phyloP scores from a whole-genome alignment of 2,888 invertebrate species.

The Bedellia somnulentella region DNA sequence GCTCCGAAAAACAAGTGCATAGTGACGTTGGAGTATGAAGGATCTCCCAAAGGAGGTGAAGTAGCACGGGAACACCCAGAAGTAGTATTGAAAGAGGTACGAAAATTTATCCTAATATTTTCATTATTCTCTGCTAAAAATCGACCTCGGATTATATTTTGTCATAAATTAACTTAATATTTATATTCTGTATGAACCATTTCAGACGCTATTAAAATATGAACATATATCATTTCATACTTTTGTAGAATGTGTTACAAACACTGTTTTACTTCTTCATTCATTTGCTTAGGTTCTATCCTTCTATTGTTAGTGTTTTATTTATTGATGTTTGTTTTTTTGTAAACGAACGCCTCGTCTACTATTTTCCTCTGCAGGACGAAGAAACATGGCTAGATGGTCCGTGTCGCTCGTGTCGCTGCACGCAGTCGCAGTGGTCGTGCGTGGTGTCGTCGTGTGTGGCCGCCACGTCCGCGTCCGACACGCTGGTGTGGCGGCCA shows the following conservation, averaged over 20 bases:
- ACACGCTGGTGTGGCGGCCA: constrained; percentile 59
- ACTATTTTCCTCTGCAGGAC: no score
- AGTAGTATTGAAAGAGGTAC: constrained; percentile 57
- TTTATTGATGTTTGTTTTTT: no score
- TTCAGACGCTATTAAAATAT: no score
- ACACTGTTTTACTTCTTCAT: background rate
- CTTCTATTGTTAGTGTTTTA: background rate
- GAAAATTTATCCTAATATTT: constrained; percentile 10
- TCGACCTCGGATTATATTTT: background rate
- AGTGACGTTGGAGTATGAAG: constrained; percentile 57
- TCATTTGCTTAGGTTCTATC: background rate
- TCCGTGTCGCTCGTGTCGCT: constrained; percentile 68
- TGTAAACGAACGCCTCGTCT: no score
- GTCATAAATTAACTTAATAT: no score
- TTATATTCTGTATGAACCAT: no score
- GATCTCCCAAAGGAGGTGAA: constrained; percentile 58
- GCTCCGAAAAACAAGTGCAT: constrained; percentile 68
- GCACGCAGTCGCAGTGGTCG: constrained; percentile 24
- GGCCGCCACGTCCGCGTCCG: constrained; percentile 30
- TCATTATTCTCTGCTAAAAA: background rate
- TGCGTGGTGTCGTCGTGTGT: constrained; percentile 34
- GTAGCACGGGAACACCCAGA: constrained; percentile 37
- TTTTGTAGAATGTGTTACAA: no score
- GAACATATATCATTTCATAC: no score
- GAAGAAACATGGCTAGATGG: constrained; percentile 71